These are phyloP conservation scores for Campoletis raptor DNA, from an alignment of 2,888 invertebrate species.

Conservation along the genomic window DNA sequence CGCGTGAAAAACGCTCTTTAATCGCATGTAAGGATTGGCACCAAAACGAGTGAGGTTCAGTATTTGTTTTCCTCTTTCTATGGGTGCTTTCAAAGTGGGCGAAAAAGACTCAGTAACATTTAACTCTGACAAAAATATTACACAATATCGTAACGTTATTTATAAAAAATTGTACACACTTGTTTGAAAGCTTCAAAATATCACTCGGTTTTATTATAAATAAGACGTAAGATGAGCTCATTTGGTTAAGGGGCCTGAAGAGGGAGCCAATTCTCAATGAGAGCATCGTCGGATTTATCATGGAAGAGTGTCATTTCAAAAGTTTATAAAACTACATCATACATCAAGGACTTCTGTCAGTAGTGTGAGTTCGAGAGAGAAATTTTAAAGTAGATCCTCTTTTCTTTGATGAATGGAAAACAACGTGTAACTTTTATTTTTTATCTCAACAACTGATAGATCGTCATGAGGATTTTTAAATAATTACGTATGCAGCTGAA, in stretches of 20 bases:
- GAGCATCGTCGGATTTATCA: conserved; percentile 10
- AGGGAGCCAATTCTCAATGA: background rate
- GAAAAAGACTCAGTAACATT: conserved; percentile 43
- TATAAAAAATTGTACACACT: conserved; percentile 60
- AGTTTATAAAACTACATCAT: background rate
- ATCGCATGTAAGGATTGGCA: conserved; percentile 60
- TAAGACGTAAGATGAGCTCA: conserved; percentile 42
- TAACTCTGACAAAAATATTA: conserved; percentile 58
- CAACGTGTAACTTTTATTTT: background rate
- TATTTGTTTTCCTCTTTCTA: conserved; percentile 5
- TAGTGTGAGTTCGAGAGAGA: background rate
- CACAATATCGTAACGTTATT: conserved; percentile 51
- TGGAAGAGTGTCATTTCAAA: conserved; percentile 12
- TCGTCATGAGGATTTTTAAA: no score
- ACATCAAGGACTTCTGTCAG: background rate
- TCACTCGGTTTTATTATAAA: conserved; percentile 59
- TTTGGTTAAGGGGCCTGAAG: background rate
- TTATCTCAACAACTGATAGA: background rate
- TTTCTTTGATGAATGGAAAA: background rate
- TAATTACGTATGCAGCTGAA: background rate
- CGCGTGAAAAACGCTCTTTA: conserved; percentile 53
- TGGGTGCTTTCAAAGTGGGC: conserved; percentile 39
- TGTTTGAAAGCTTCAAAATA: conserved; percentile 51
- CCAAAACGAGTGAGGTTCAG: conserved; percentile 57
- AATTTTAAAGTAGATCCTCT: background rate